Evolutionary conservation across 2,113 vertebrate genomes (phyloP).

Genomic region (Perca schrenkii): DNA sequence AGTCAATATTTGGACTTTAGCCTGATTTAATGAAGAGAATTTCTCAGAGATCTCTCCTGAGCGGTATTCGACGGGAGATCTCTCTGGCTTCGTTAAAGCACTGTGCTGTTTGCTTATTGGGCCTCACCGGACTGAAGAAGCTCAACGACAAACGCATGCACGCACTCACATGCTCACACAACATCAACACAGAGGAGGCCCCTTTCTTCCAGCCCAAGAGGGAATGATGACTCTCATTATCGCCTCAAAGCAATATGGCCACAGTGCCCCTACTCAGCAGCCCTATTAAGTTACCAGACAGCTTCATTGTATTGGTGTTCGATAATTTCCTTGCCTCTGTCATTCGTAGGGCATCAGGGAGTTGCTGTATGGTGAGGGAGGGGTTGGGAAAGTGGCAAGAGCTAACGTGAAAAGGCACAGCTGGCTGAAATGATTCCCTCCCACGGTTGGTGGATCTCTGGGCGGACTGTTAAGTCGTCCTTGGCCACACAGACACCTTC

Average conservation of each 20-base stretch:
- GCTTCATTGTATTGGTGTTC: constrained; percentile 82
- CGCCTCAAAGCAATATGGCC: constrained; percentile 78
- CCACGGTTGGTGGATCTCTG: constrained; percentile 30
- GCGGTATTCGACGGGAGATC: constrained; percentile 58
- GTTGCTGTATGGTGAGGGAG: constrained; percentile 54
- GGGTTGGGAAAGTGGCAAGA: constrained; percentile 46
- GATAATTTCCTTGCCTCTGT: constrained; percentile 80
- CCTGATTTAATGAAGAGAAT: constrained; percentile 77
- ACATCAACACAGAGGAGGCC: constrained; percentile 50
- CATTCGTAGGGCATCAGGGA: constrained; percentile 76
- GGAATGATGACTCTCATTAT: constrained; percentile 84
- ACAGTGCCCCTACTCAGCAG: constrained; percentile 72
- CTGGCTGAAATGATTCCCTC: constrained; percentile 56
- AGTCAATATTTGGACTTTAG: constrained; percentile 75
- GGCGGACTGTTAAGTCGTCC: constrained; percentile 23
- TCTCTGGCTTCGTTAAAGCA: constrained; percentile 64
- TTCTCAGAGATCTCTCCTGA: constrained; percentile 56
- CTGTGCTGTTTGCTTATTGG: constrained; percentile 69
- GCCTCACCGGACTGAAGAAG: constrained; percentile 57
- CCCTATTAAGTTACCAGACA: constrained; percentile 81
- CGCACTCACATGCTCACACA: constrained; percentile 25
- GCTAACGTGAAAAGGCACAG: constrained; percentile 66
- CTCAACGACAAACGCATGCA: constrained; percentile 58
- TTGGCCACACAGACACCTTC: constrained; percentile 18
- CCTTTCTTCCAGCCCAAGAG: constrained; percentile 71